Percentiles rank a stretch among this genome's conserved stretches.
Evolutionary conservation across 2,113 vertebrate genomes (phyloP).

Genomic region (Bubalus kerabau): DNA sequence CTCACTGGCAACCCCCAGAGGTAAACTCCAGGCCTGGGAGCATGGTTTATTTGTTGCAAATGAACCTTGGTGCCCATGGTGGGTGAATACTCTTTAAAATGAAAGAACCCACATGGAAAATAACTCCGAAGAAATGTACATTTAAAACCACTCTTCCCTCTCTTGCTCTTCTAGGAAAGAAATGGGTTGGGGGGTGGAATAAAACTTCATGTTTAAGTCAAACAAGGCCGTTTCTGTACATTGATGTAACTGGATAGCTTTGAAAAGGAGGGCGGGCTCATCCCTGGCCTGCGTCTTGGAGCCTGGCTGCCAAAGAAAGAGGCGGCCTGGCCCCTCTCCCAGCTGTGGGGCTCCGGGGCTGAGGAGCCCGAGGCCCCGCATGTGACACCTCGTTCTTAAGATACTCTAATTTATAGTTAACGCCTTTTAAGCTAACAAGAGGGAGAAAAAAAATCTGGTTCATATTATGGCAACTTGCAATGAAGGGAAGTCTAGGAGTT

Average conservation of each 20-base stretch:
- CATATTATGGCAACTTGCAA: slow-evolving; percentile 67
- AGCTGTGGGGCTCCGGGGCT: not conserved
- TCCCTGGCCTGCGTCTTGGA: not conserved
- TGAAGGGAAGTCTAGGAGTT: slow-evolving; percentile 68
- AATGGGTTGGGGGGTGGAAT: not conserved
- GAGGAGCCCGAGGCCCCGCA: not conserved
- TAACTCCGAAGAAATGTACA: not conserved
- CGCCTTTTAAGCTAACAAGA: slow-evolving; percentile 72
- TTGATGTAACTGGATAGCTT: not conserved
- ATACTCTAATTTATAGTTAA: slow-evolving; percentile 70
- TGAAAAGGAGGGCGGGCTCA: slow-evolving; percentile 31
- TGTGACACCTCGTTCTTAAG: slow-evolving; percentile 41
- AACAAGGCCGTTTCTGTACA: slow-evolving; percentile 20
- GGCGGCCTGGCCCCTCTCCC: slow-evolving; percentile 26
- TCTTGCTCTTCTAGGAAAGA: not conserved
- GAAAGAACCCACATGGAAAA: not conserved
- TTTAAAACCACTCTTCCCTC: slow-evolving; percentile 26
- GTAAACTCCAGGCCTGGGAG: not conserved
- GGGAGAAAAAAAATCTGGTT: slow-evolving; percentile 68
- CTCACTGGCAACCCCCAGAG: too few species aligned
- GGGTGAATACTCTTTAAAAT: not conserved
- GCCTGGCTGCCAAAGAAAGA: not conserved
- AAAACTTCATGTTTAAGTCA: slow-evolving; percentile 12
- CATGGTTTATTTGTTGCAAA: not conserved
- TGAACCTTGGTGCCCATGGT: not conserved